Evolutionary conservation across 2,113 vertebrate genomes (phyloP).

Genomic region (Scatophagus argus): DNA sequence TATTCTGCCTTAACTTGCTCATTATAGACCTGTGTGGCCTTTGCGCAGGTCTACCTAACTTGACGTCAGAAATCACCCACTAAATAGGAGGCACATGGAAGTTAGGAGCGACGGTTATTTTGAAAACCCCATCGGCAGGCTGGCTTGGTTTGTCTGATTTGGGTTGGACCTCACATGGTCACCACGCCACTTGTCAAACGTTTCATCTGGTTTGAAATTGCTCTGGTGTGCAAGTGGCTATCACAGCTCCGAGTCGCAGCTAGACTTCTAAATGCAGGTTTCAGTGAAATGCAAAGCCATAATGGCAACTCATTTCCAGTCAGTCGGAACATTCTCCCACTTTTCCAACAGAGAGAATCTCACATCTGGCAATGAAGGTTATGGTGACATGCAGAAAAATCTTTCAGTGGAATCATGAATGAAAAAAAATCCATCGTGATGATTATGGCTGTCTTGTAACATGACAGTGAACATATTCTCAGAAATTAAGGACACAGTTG

Average conservation of each 20-base stretch:
- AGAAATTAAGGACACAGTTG: neutral
- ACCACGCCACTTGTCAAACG: conserved; percentile 48
- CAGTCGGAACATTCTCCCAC: conserved; percentile 16
- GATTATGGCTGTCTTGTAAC: neutral
- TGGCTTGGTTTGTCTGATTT: conserved; percentile 61
- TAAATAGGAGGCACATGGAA: conserved; percentile 68
- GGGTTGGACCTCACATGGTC: conserved; percentile 59
- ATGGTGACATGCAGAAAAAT: conserved; percentile 29
- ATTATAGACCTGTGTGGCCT: conserved; percentile 74
- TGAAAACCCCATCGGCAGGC: conserved; percentile 54
- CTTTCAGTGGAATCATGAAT: neutral
- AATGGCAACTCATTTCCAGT: conserved; percentile 60
- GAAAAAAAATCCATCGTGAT: neutral
- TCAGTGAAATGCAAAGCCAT: conserved; percentile 47
- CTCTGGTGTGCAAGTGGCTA: conserved; percentile 51
- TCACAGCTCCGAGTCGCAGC: conserved; percentile 47
- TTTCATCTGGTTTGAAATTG: conserved; percentile 59
- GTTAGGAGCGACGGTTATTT: conserved; percentile 47
- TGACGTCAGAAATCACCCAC: conserved; percentile 77
- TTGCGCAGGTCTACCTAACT: conserved; percentile 68
- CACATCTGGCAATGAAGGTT: conserved; percentile 14
- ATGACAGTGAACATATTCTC: neutral
- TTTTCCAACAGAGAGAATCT: conserved; percentile 25
- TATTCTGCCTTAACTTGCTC: conserved; percentile 54
- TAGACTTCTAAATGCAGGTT: conserved; percentile 53